These are phyloP conservation scores for Acleris literana DNA, from an alignment of 2,888 invertebrate species.

Conservation along the genomic window DNA sequence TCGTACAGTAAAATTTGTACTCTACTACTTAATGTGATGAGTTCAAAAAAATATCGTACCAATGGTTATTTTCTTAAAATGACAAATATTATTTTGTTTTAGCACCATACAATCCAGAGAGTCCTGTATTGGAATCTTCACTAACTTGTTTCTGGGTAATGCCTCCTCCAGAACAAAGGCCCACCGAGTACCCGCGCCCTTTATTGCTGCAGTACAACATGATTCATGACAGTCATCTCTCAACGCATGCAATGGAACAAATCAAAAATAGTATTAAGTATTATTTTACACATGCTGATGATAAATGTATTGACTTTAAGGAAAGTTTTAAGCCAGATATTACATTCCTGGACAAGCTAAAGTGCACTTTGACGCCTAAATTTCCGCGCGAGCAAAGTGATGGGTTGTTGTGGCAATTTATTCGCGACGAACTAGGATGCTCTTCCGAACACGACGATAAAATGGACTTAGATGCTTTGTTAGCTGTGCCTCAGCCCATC, in stretches of 20 bases:
- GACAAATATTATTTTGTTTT: slow-evolving; percentile 48
- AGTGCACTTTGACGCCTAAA: slow-evolving; percentile 90
- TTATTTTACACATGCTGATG: slow-evolving; percentile 85
- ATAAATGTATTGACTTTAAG: slow-evolving; percentile 73
- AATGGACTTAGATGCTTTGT: slow-evolving; percentile 83
- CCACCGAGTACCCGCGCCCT: slow-evolving; percentile 96
- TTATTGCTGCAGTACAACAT: slow-evolving; percentile 94
- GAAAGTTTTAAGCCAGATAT: slow-evolving; percentile 88
- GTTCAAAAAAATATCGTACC: no score
- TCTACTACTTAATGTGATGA: no score
- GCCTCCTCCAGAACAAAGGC: slow-evolving; percentile 96
- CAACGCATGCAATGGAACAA: slow-evolving; percentile 92
- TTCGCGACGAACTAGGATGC: slow-evolving; percentile 89
- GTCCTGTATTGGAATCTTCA: slow-evolving; percentile 91
- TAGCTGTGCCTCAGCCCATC: slow-evolving; percentile 83
- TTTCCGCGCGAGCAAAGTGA: slow-evolving; percentile 92
- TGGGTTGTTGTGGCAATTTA: slow-evolving; percentile 90
- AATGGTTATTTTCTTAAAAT: background rate
- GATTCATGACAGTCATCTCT: slow-evolving; percentile 90
- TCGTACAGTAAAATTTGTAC: no score
- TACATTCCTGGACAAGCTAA: slow-evolving; percentile 93
- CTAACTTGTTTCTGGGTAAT: slow-evolving; percentile 96
- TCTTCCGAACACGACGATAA: slow-evolving; percentile 87
- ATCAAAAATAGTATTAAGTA: slow-evolving; percentile 94
- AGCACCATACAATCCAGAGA: slow-evolving; percentile 94